Evolutionary conservation across 2,888 invertebrate genomes (phyloP), one percentile per base, ranked within the genome.

Genomic region (Athalia rosae): DNA sequence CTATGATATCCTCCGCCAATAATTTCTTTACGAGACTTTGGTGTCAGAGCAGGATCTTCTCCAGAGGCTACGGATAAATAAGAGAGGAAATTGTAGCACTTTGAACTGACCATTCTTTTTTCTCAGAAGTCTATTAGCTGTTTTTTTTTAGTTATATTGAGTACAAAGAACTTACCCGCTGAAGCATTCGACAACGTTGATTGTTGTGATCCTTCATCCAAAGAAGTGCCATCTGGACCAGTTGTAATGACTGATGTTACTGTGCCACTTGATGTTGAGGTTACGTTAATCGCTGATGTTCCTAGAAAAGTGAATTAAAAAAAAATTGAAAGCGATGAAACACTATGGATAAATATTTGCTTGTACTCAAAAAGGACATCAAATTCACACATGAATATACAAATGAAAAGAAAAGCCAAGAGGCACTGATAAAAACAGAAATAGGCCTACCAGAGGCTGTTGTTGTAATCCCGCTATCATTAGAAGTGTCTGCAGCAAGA

Each of bases 151-250:
- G 67, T 41, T 15, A 76, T 79, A 56, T 62, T 61, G 58, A 45
- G 63, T 8, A 64, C 58, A 13, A 8, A 53, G 15, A 47, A 87
- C 90, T 88, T 90, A 97, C 96, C 96, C 88, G 96, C 97, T 82
- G 98, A 98, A 79, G 97, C 97, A 91, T 97, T 97, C 78, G 97
- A 97, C 82, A 97, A 92, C 82, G 97, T 97, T 86, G 97, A 97
- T 91, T 97, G 97, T 90, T 97, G 97, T 85, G 96, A 96, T 85
- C 95, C 97, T 90, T 97, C 97, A 90, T 97, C 97, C 82, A 97
- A 93, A 63, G 95, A 94, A 81, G 96, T 93, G 79, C 97, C 97
- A 91, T 97, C 97, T 13, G 97, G 97, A 4, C 97, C 97, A 77
- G 97, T 97, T 82, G 97, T 97, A 85, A 97, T 95, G 82, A 97